Evolutionary conservation across 2,113 vertebrate species (phyloP), one percentile per base, ranked within the genome.

Genomic region (Amphiprion ocellaris): DNA sequence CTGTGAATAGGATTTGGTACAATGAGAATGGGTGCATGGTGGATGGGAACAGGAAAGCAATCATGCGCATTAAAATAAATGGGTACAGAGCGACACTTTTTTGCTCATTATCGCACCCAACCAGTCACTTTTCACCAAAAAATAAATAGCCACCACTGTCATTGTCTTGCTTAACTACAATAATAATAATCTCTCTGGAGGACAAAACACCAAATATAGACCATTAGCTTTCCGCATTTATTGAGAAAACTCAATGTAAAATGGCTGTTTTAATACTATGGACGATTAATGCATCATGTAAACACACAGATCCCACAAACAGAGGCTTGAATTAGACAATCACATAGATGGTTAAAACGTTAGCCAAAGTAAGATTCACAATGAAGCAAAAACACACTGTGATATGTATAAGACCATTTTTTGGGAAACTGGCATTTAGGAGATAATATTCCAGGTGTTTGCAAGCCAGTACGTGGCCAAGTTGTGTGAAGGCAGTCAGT

Each of bases 401-500:
- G 14, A 24, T 12, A 41, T 10, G 26, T 12, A 55, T 49, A 37
- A n/a, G 2, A 26, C 41, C 21, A 0, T n/a, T 1, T 55, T 62
- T 68, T 4, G 21, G 4, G 17, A 30, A 64, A 55, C 37, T 10
- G 14, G 2, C 53, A 5, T 16, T 52, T 19, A 73, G 17, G 49
- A 41, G 8, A 69, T 47, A 46, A 19, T n/a, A 11, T 8, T 56
- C 33, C 28, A 49, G 53, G 30, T 33, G 30, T 33, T 33, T 33
- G 4, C 52, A 77, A 50, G 52, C 50, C 50, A 8, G 26, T 9
- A 33, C 24, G 26, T 55, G 26, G 44, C 19, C 3, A 5, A 39
- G 19, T 47, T 53, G 14, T 74, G 53, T 41, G 65, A 59, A 63
- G 8, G 56, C 44, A 26, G 54, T 74, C 66, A 24, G 26, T 54